phyloP scores from a whole-genome alignment of 2,797 vertebrate species.

The Numenius phaeopus region DNA sequence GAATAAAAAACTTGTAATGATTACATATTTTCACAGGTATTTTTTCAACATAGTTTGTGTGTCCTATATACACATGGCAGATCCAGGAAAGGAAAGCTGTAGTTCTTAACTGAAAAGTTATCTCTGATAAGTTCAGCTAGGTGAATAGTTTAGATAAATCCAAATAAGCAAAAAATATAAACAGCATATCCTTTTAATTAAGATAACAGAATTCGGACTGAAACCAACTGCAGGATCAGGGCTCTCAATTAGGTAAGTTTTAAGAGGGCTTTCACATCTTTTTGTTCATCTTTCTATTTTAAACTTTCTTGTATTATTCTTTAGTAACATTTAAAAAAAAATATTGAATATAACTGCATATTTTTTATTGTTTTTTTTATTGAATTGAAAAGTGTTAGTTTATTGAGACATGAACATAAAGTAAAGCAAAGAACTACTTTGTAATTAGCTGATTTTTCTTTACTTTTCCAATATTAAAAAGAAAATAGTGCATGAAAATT shows the following conservation, averaged over 20 bases:
- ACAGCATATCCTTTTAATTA: neutral
- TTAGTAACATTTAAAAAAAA: neutral
- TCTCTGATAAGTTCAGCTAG: neutral
- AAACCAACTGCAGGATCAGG: neutral
- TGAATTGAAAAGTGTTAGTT: neutral
- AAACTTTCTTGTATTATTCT: neutral
- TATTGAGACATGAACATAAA: neutral
- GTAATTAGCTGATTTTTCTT: neutral
- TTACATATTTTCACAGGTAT: neutral
- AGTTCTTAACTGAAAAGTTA: neutral
- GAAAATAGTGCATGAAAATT: neutral
- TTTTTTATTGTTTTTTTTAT: neutral
- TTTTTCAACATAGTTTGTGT: neutral
- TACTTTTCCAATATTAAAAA: neutral
- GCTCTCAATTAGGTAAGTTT: neutral
- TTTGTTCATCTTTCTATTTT: neutral
- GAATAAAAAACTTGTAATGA: accelerated
- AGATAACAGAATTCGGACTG: neutral
- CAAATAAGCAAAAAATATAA: neutral
- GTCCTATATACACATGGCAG: neutral
- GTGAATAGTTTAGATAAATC: neutral
- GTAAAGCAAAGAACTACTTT: neutral
- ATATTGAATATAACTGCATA: neutral
- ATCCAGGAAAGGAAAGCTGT: neutral
- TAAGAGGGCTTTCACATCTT: neutral